These are phyloP conservation scores for Mus pahari DNA, from an alignment of 2,113 vertebrate genomes.

Conservation along the genomic window DNA sequence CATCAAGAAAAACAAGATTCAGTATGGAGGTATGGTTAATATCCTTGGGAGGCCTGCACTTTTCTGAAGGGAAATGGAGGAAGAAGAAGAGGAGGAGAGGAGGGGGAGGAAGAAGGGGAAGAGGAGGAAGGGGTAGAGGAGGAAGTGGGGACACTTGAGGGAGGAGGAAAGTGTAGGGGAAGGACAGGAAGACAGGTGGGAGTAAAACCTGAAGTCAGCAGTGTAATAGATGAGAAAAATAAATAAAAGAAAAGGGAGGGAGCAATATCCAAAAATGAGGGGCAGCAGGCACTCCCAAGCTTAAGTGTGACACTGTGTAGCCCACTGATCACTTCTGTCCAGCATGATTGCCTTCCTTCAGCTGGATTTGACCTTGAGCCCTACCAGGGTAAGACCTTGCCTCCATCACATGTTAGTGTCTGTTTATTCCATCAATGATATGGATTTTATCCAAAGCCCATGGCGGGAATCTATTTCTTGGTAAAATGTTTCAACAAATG, in stretches of 20 bases:
- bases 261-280: neutral
- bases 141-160: too few relatives aligned
- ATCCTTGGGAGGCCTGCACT: too few relatives aligned
- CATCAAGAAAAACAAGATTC: neutral
- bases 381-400: neutral
- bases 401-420: neutral
- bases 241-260: neutral
- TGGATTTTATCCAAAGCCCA: neutral
- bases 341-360: neutral
- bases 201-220: neutral
- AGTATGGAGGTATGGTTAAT: neutral
- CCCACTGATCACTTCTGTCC: neutral
- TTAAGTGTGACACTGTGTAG: neutral
- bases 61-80: neutral
- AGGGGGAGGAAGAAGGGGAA: too few relatives aligned
- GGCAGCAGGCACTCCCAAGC: neutral
- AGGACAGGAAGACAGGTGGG: neutral
- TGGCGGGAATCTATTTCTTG: neutral
- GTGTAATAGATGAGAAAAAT: neutral
- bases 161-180: too few relatives aligned
- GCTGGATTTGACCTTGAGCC: neutral
- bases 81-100: neutral
- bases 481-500: neutral
- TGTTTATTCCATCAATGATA: neutral
- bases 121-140: too few relatives aligned